Conservation (phyloP, 2,113 vertebrate genomes). For the Rhombomys opimus region DNA sequence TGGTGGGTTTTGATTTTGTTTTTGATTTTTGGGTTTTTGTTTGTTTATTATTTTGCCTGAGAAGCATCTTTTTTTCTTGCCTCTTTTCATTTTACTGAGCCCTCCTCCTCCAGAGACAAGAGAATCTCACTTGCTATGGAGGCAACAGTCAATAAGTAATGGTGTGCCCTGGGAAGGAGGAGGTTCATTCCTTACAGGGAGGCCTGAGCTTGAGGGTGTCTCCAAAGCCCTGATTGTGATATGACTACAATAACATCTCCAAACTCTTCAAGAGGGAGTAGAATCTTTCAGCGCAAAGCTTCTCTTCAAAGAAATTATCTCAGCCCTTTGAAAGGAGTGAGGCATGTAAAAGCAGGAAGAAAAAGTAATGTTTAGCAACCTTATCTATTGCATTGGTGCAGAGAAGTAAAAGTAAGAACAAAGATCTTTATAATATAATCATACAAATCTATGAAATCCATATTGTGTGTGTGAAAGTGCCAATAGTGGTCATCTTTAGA, state of each 20-base stretch:
- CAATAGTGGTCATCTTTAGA: background rate
- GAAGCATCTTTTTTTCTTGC: background rate
- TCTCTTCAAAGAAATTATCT: constrained; percentile 8
- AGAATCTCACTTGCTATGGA: background rate
- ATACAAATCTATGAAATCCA: background rate
- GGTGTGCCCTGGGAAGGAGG: background rate
- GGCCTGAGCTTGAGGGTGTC: background rate
- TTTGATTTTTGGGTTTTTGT: background rate
- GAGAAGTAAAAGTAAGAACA: background rate
- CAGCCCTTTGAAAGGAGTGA: background rate
- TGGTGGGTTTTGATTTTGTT: no score
- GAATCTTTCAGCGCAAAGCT: constrained; percentile 45
- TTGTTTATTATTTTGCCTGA: no score
- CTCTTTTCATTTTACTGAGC: background rate
- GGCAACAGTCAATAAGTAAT: background rate
- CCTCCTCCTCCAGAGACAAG: background rate
- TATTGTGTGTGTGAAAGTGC: background rate
- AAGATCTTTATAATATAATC: background rate
- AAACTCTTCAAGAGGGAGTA: background rate
- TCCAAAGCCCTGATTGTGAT: constrained; percentile 28
- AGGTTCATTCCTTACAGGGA: background rate
- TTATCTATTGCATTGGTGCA: background rate
- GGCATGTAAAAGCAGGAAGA: background rate
- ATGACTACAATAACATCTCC: constrained; percentile 33
- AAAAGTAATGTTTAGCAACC: background rate